These are phyloP conservation scores for Drosophila miranda DNA, from an alignment of 1,140 invertebrate genomes.

Conservation along the genomic window DNA sequence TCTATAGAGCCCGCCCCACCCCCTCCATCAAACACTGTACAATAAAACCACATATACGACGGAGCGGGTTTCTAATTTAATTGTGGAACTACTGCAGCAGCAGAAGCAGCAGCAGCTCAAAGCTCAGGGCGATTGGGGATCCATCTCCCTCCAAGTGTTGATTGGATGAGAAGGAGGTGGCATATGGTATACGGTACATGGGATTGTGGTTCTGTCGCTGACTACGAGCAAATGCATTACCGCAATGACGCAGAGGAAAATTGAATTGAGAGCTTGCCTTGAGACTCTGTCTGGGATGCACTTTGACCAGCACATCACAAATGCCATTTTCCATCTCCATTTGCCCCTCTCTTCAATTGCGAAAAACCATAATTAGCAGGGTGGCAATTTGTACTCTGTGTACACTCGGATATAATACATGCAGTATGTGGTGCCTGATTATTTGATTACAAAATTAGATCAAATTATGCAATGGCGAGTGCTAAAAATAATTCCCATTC, in stretches of 20 bases:
- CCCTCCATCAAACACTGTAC: neutral
- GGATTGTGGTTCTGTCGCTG: neutral
- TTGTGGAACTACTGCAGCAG: slow-evolving; percentile 45
- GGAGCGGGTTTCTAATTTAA: slow-evolving; percentile 52
- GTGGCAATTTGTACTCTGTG: slow-evolving; percentile 39
- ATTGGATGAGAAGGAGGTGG: slow-evolving; percentile 16
- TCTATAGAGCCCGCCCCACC: neutral
- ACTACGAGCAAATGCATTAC: slow-evolving; percentile 26
- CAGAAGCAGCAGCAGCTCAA: slow-evolving; percentile 54
- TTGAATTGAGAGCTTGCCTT: slow-evolving; percentile 37
- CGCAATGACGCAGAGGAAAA: slow-evolving; percentile 72
- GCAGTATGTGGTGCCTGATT: slow-evolving; percentile 24
- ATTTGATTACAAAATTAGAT: slow-evolving; percentile 69
- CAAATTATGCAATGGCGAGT: slow-evolving; percentile 55
- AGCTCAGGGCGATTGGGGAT: slow-evolving; percentile 47
- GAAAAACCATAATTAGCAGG: slow-evolving; percentile 53
- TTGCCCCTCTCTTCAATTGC: slow-evolving; percentile 13
- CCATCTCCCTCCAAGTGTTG: no score
- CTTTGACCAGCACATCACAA: slow-evolving; percentile 29
- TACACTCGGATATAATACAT: slow-evolving; percentile 13
- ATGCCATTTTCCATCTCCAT: slow-evolving; percentile 3
- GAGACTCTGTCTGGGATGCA: slow-evolving; percentile 19
- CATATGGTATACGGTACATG: neutral
- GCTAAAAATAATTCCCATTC: slow-evolving; percentile 54
- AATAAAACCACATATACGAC: no score